Conservation (phyloP, 2,888 invertebrate genomes). For the Dasypogon diadema region DNA sequence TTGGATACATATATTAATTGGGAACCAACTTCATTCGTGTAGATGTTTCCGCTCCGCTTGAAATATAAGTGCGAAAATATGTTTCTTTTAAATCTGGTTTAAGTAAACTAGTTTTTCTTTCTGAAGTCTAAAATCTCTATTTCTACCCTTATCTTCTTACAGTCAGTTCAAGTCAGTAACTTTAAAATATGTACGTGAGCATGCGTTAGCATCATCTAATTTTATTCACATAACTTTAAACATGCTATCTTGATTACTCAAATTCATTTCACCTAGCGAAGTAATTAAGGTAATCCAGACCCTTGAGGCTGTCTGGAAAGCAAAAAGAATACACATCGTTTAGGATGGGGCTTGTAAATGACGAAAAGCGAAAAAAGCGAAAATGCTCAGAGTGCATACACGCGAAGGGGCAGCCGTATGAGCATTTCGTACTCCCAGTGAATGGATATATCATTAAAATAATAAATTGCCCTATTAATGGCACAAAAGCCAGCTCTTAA, state of each 20-base stretch:
- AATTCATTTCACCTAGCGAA: constrained; percentile 20
- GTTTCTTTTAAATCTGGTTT: too few species aligned
- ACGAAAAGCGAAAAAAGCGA: neutral
- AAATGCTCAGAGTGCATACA: constrained; percentile 10
- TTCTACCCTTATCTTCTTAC: too few species aligned
- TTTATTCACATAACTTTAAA: constrained; percentile 21
- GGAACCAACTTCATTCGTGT: too few species aligned
- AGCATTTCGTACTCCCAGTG: constrained; percentile 18
- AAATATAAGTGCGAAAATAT: too few species aligned
- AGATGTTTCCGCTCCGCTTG: too few species aligned
- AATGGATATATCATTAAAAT: constrained; percentile 53
- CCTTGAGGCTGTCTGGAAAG: neutral
- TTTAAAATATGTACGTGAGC: constrained; percentile 21
- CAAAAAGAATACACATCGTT: neutral
- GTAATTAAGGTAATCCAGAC: constrained; percentile 26
- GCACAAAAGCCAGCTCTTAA: constrained; percentile 52
- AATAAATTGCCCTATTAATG: constrained; percentile 55
- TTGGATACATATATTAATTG: too few species aligned
- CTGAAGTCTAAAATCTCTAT: too few species aligned
- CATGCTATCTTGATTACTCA: constrained; percentile 34
- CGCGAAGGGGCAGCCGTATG: constrained; percentile 22
- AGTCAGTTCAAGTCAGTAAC: constrained; percentile 25
- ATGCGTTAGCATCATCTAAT: constrained; percentile 26
- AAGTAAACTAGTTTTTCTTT: too few species aligned
- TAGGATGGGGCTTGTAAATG: neutral